These are phyloP conservation scores for Nemotelus nigrinus DNA, from an alignment of 2,888 invertebrate species.

Conservation along the genomic window DNA sequence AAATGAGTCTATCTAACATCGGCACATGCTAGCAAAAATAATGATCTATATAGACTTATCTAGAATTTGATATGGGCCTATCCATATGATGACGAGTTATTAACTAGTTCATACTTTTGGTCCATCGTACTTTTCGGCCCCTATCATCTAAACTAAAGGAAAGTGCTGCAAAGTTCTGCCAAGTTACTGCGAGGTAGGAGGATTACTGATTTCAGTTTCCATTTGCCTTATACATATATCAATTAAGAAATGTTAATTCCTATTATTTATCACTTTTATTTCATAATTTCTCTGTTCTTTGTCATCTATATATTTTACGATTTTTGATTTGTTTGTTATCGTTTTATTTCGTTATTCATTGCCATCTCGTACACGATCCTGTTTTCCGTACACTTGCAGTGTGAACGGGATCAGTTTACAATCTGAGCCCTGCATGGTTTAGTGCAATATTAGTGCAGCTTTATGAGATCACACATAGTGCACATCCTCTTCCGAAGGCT, in stretches of 20 bases:
- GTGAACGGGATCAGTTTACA: conserved; percentile 16
- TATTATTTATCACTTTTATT: conserved; percentile 41
- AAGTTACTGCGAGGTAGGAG: no score
- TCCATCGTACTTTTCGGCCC: no score
- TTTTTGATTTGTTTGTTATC: no score
- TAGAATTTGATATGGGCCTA: no score
- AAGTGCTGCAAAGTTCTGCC: no score
- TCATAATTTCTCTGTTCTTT: conserved; percentile 31
- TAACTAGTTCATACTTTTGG: no score
- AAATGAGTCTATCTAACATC: no score
- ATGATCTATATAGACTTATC: no score
- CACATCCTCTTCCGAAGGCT: conserved; percentile 41
- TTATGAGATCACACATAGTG: conserved; percentile 14
- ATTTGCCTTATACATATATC: conserved; percentile 44
- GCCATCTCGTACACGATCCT: conserved; percentile 60
- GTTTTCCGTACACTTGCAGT: not conserved
- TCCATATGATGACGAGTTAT: no score
- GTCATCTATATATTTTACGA: conserved; percentile 16
- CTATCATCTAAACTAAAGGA: no score
- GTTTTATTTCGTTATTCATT: conserved; percentile 56
- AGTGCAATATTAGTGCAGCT: conserved; percentile 30
- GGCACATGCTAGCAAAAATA: no score
- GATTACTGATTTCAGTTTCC: no score
- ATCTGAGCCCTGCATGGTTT: conserved; percentile 33
- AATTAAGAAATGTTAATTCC: conserved; percentile 50